Base-by-base conservation (phyloP, 1,140 invertebrate species). In the Ooceraea biroi region DNA sequence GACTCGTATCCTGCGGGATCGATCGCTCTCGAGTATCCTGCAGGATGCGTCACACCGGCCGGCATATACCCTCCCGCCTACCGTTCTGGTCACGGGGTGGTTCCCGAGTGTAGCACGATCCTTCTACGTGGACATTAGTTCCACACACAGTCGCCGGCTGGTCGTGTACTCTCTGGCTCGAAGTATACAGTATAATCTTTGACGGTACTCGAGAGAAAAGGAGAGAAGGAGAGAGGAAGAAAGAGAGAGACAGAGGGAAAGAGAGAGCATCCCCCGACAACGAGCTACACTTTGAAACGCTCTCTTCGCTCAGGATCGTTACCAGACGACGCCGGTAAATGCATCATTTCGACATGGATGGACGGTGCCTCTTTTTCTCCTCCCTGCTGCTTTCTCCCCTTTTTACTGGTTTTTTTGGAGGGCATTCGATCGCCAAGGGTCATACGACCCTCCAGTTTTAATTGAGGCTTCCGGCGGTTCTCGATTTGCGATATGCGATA, bases 21-120 rank as follows among this genome's bases (percentile, higher is more conserved):
- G 87, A 88, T 88, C 87, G 87, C 52, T 80, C 76, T 58, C 25
- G 83, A 85, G 63, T 82, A 82, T 88, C 76, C 65, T 65, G 63
- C 69, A 72, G 87, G 71, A 88, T 82, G 83, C 76, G 83, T 85
- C 83, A 82, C 71, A 41, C 12, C 7, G 36, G 22, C 10, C 22
- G 48, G 52, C 74, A 68, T 65, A 65, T 82, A 85, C 74, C 52
- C 74, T 63, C n/a, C 57, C 25, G 25, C n/a, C 36, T n/a, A n/a
- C n/a, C 52, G n/a, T 19, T 44, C n/a, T 19, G 27, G 17, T 80
- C 52, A 11, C 19, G 46, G 19, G 17, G n/a, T 19, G 50, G 19
- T 19, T 72, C 58, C 17, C 14, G 27, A 80, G 48, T 69, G 58
- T 55, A 14, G 48, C 65, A n/a, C 50, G 65, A 83, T 86, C 85